phyloP scores from a whole-genome alignment of 2,797 vertebrate genomes.

The Cryptoblepharus egeriae region DNA sequence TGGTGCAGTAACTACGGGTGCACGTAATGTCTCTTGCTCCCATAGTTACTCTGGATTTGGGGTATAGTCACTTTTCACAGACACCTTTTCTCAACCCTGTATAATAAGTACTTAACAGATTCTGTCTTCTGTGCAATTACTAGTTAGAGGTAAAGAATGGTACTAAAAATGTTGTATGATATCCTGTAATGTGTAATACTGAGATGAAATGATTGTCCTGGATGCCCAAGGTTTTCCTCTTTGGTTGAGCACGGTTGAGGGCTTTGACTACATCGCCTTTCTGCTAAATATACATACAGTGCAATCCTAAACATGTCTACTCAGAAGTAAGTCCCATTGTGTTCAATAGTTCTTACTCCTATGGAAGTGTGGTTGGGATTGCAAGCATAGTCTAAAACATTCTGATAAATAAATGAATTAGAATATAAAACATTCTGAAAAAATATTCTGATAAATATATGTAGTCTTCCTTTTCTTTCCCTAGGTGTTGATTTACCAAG shows the following conservation, averaged over 20 bases:
- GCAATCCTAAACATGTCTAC: no score
- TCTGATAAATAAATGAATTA: no score
- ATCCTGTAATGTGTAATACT: not conserved
- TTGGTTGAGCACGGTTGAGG: slow-evolving; percentile 21
- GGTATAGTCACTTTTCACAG: not conserved
- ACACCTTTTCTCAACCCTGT: not conserved
- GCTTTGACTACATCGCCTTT: not conserved
- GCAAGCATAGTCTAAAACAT: no score
- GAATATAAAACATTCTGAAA: no score
- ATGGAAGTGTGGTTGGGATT: no score
- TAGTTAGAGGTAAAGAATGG: not conserved
- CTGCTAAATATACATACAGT: slow-evolving; percentile 39
- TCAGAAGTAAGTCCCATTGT: no score
- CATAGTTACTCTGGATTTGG: no score
- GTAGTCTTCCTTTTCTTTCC: slow-evolving; percentile 30
- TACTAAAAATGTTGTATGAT: not conserved
- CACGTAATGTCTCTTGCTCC: no score
- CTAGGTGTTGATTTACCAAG: slow-evolving; percentile 72
- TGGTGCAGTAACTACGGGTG: no score
- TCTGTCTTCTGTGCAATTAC: not conserved
- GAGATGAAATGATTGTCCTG: not conserved
- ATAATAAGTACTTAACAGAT: not conserved
- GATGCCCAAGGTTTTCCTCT: slow-evolving; percentile 26
- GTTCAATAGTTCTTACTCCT: no score
- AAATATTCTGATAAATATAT: slow-evolving; percentile 35